Evolutionary conservation across 2,113 vertebrate species (phyloP).

Genomic region (Eulemur macaco): DNA sequence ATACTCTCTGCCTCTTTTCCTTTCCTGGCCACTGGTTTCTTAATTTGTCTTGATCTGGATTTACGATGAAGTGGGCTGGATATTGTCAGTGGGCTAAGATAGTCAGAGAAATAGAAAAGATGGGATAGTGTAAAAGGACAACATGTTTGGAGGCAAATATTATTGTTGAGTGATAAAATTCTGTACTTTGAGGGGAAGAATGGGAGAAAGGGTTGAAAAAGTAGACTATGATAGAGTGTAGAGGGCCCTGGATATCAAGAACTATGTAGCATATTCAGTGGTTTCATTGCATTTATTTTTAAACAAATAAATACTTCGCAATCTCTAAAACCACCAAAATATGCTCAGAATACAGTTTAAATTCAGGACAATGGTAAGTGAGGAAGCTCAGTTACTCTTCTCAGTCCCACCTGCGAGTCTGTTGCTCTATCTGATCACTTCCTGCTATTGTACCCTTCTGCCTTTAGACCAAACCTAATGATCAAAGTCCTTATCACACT

Average conservation of each 20-base stretch:
- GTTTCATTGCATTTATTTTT: not conserved
- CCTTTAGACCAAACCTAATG: not conserved
- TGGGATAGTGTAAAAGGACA: not conserved
- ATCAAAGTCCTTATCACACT: not conserved
- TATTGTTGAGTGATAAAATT: not conserved
- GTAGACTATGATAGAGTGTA: not conserved
- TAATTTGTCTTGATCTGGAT: not conserved
- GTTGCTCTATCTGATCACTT: not conserved
- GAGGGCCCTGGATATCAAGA: not conserved
- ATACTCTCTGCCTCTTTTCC: not conserved
- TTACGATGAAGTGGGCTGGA: not conserved
- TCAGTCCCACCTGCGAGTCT: not conserved
- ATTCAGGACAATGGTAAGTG: not conserved
- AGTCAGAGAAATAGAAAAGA: not conserved
- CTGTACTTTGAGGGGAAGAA: not conserved
- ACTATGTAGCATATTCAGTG: not conserved
- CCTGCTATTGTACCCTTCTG: not conserved
- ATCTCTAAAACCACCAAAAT: not conserved
- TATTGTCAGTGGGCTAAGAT: not conserved
- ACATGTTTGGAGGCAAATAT: not conserved
- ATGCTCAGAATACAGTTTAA: not conserved
- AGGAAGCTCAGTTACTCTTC: not conserved
- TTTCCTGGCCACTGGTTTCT: not conserved
- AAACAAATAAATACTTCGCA: not conserved
- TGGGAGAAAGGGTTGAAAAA: not conserved